Evolutionary conservation across 2,113 vertebrate genomes (phyloP).

Genomic region (Bos taurus): ARS-UCD2.0 NC_037338.1:94706001-94706500

Average conservation of each 20-base stretch:
- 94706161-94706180: neutral
- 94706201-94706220: neutral
- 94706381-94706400: neutral
- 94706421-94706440: neutral
- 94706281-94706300: neutral
- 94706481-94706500: constrained; percentile 26
- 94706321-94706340: neutral
- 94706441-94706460: constrained; percentile 30
- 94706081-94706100: neutral
- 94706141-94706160: neutral
- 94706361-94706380: neutral
- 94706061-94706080: neutral
- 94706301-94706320: neutral
- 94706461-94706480: constrained; percentile 14
- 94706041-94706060: neutral
- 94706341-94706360: neutral
- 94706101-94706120: neutral
- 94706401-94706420: neutral
- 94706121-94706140: neutral
- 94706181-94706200: neutral
- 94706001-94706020: neutral
- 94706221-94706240: neutral
- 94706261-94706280: neutral
- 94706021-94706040: neutral
- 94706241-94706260: neutral